Conservation (phyloP, 1,140 invertebrate genomes). For the Heliconius eleuchia region DNA sequence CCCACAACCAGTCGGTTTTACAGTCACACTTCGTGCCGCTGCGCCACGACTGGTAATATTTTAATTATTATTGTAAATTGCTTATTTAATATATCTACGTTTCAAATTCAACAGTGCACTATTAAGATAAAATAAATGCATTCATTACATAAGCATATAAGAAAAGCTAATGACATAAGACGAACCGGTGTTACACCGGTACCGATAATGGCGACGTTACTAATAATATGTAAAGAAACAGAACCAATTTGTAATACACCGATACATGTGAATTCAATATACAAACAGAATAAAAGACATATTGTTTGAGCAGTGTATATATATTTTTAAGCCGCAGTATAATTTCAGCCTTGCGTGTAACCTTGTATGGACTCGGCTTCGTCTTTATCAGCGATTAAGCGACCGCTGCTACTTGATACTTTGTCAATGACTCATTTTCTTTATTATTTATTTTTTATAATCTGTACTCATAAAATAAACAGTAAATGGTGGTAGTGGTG, state of each 20-base stretch:
- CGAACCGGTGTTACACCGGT: not conserved
- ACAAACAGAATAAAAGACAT: slow-evolving; percentile 40
- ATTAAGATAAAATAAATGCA: not conserved
- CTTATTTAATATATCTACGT: too few species aligned
- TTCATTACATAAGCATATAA: not conserved
- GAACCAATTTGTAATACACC: slow-evolving; percentile 13
- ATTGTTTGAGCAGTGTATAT: slow-evolving; percentile 35
- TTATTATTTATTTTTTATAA: slow-evolving; percentile 4
- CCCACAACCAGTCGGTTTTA: too few species aligned
- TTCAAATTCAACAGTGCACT: too few species aligned
- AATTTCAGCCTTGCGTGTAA: slow-evolving; percentile 63
- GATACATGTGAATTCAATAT: slow-evolving; percentile 38
- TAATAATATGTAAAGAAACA: slow-evolving; percentile 2
- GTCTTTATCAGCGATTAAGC: slow-evolving; percentile 53
- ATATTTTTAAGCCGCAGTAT: slow-evolving; percentile 49
- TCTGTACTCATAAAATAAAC: not conserved
- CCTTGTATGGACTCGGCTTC: slow-evolving; percentile 72
- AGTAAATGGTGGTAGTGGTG: not conserved
- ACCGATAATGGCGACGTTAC: not conserved
- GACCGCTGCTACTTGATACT: slow-evolving; percentile 56
- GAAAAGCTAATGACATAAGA: not conserved
- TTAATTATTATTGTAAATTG: too few species aligned
- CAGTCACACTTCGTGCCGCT: too few species aligned
- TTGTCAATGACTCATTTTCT: slow-evolving; percentile 22
- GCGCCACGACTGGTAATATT: too few species aligned